These are phyloP conservation scores for Pyrgus malvae DNA, from an alignment of 2,888 invertebrate species.

Conservation along the genomic window DNA sequence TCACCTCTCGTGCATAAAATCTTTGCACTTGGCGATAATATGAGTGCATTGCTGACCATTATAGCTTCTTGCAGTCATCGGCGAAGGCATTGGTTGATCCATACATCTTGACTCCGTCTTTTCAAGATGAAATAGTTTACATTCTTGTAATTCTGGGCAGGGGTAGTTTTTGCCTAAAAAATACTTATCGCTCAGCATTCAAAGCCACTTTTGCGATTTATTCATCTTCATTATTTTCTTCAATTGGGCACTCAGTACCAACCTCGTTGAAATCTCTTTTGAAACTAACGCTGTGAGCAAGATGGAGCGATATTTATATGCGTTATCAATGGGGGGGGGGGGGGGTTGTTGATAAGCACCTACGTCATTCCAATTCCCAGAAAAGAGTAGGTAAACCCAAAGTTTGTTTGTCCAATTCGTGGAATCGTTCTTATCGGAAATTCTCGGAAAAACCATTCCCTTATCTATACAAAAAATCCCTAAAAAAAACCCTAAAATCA, in stretches of 20 bases:
- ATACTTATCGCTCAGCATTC: constrained; percentile 8
- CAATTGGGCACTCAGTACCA: constrained; percentile 9
- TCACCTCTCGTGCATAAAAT: not conserved
- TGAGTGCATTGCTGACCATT: not conserved
- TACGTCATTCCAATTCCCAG: no score
- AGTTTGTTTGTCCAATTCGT: no score
- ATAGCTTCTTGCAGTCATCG: not conserved
- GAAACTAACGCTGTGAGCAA: constrained; percentile 5
- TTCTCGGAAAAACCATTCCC: no score
- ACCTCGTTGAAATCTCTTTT: not conserved
- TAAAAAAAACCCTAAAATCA: no score
- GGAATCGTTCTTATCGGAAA: no score
- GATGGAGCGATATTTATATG: no score
- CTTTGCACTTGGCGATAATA: not conserved
- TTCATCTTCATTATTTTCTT: constrained; percentile 10
- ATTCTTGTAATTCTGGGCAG: not conserved
- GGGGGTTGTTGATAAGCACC: no score
- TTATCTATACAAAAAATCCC: no score
- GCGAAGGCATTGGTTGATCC: constrained; percentile 4
- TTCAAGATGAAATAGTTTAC: not conserved
- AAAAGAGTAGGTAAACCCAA: no score
- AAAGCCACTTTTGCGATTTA: constrained; percentile 10
- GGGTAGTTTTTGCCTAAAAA: not conserved
- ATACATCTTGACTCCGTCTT: not conserved
- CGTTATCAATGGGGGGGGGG: no score